phyloP scores from a whole-genome alignment of 2,797 vertebrate species.

The Telmatherina bonti region DNA sequence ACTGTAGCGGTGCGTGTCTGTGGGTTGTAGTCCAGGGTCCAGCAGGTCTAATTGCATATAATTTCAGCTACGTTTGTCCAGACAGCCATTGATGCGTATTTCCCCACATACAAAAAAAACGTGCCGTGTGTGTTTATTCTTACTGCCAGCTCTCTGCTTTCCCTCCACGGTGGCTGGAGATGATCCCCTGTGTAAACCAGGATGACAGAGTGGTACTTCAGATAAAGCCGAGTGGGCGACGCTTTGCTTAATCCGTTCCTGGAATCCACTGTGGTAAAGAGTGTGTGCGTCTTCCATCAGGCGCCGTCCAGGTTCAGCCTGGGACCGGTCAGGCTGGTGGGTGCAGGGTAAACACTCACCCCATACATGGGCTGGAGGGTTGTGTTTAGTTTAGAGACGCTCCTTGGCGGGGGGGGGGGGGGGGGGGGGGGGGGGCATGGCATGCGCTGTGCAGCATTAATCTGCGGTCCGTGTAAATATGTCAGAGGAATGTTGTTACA shows the following conservation, averaged over 20 bases:
- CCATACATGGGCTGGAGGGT: slow-evolving; percentile 66
- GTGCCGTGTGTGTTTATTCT: not conserved
- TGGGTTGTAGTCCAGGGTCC: not conserved
- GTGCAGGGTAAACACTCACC: slow-evolving; percentile 56
- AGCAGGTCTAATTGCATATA: not conserved
- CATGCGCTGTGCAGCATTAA: slow-evolving; percentile 57
- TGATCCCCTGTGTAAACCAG: slow-evolving; percentile 23
- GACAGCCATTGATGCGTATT: not conserved
- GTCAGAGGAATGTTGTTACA: slow-evolving; percentile 42
- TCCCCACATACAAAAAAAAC: not conserved
- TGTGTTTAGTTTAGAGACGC: slow-evolving; percentile 63
- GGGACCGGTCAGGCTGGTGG: slow-evolving; percentile 56
- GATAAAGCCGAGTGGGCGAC: slow-evolving; percentile 29
- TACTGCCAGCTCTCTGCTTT: not conserved
- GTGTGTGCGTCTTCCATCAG: not conserved
- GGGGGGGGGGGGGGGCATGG: slow-evolving; percentile 44
- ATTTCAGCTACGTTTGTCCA: not conserved
- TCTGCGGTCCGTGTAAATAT: slow-evolving; percentile 75
- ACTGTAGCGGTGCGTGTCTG: slow-evolving; percentile 20
- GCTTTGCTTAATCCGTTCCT: slow-evolving; percentile 40
- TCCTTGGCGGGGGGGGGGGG: slow-evolving; percentile 29
- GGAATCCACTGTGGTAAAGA: slow-evolving; percentile 45
- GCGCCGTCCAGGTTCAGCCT: slow-evolving; percentile 13
- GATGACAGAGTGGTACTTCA: slow-evolving; percentile 31
- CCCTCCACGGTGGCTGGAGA: not conserved